These are phyloP conservation scores for Ranitomeya imitator DNA, from an alignment of 2,113 vertebrate genomes.

Conservation along the genomic window DNA sequence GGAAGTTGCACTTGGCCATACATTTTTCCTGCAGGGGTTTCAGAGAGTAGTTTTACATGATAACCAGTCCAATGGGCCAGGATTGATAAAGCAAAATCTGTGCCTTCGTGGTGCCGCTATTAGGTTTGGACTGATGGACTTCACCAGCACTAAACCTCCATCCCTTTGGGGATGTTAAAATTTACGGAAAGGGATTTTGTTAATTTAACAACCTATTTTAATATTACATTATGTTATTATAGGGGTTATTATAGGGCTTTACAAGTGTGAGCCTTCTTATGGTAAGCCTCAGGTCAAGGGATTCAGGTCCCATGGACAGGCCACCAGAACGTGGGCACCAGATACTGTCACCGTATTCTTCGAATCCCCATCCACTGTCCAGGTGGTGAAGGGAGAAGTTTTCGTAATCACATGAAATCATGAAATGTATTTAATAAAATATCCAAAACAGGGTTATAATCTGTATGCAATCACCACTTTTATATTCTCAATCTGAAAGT, in stretches of 20 bases:
- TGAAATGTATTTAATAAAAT: background rate
- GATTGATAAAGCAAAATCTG: background rate
- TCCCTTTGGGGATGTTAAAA: background rate
- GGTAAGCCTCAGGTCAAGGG: background rate
- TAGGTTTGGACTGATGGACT: too few relatives aligned
- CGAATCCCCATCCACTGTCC: background rate
- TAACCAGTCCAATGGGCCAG: background rate
- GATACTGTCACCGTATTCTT: background rate
- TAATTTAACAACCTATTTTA: background rate
- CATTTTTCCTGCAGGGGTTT: background rate
- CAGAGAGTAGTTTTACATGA: background rate
- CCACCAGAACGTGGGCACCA: background rate
- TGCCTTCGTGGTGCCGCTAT: background rate
- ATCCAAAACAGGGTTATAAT: background rate
- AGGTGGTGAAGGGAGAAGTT: background rate
- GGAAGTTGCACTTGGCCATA: background rate
- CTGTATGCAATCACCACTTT: background rate
- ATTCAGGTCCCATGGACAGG: background rate
- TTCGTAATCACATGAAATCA: background rate
- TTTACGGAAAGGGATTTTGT: background rate
- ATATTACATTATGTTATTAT: background rate
- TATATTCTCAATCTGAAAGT: background rate
- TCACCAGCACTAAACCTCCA: too few relatives aligned
- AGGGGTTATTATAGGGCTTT: background rate
- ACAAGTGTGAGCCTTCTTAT: background rate